These are phyloP conservation scores for Platalea minor DNA, from an alignment of 2,797 vertebrate genomes.

Conservation along the genomic window DNA sequence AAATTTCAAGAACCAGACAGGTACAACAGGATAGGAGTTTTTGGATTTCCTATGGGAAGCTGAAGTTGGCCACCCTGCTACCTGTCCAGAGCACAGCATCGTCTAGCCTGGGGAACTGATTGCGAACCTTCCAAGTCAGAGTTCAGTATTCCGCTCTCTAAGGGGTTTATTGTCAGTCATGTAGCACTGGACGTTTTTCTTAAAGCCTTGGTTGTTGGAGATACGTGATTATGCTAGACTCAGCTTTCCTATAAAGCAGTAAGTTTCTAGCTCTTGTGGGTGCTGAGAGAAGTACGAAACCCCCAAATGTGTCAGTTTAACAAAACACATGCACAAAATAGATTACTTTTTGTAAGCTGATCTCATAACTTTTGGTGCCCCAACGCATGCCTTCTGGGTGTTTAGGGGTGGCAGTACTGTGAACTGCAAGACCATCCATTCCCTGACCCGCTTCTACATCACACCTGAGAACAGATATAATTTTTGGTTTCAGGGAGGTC, in stretches of 20 bases:
- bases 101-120: fast-evolving
- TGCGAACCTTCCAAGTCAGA: background rate
- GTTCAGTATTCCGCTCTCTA: background rate
- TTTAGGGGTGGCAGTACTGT: background rate
- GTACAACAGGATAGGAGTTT: background rate
- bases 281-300: background rate
- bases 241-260: background rate
- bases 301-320: background rate
- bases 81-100: fast-evolving
- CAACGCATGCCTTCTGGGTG: fast-evolving
- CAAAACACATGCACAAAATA: background rate
- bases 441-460: background rate
- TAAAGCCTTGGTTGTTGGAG: background rate
- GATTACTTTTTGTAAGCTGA: background rate
- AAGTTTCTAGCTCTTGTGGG: background rate
- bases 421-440: background rate
- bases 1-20: background rate
- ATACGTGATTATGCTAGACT: background rate
- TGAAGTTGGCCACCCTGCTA: background rate
- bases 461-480: background rate
- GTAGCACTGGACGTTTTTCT: background rate
- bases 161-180: background rate
- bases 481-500: background rate
- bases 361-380: background rate
- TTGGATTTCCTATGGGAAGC: background rate